phyloP scores from a whole-genome alignment of 2,113 vertebrate genomes.

The Hyperoodon ampullatus region DNA sequence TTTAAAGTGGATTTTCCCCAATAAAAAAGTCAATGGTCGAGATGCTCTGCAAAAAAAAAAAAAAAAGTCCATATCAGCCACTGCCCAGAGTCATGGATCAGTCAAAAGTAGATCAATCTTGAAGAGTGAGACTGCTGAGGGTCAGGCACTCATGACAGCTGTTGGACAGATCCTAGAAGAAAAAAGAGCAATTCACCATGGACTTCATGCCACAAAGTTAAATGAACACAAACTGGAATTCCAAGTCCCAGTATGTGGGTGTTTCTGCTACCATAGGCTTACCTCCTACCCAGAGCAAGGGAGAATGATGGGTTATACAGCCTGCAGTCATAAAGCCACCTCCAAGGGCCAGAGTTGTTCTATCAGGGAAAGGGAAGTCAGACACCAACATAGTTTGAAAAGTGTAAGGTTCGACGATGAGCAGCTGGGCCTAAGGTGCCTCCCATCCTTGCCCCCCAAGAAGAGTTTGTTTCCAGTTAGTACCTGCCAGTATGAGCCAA shows the following conservation, averaged over 20 bases:
- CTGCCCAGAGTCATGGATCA: not conserved
- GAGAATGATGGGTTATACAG: not conserved
- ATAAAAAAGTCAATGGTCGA: not conserved
- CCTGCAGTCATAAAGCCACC: not conserved
- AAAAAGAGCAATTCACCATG: not conserved
- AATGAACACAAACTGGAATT: not conserved
- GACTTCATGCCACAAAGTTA: not conserved
- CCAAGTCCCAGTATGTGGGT: accelerated
- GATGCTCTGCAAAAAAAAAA: not conserved
- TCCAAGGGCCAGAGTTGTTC: not conserved
- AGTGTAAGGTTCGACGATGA: not conserved
- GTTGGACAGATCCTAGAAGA: conserved; percentile 22
- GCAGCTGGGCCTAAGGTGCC: not conserved
- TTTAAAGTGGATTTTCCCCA: not conserved
- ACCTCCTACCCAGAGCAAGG: not conserved
- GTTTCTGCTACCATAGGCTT: not conserved
- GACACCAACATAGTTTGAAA: not conserved
- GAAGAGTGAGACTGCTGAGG: not conserved
- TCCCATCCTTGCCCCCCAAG: not conserved
- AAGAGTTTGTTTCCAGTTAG: no score
- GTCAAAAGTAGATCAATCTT: not conserved
- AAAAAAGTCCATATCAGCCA: not conserved
- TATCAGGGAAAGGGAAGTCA: not conserved
- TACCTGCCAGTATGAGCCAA: no score
- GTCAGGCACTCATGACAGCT: not conserved